A percentile compares a stretch with the other conserved stretches of the same genome.
phyloP scores from a whole-genome alignment of 2,113 vertebrate species.

The Lepus americanus region DNA sequence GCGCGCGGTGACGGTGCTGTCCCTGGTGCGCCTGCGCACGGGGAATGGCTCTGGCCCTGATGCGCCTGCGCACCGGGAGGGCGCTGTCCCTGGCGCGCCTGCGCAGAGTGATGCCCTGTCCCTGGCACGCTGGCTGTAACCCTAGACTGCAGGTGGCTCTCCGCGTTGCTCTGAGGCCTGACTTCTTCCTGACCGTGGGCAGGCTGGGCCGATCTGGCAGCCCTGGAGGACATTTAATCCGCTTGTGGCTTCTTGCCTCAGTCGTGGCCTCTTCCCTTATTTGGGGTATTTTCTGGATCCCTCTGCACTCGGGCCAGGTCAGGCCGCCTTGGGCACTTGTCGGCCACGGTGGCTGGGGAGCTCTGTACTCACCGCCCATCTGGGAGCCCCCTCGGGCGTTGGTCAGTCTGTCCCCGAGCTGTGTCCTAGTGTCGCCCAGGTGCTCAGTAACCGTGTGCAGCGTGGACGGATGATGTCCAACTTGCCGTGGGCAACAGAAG shows the following conservation, averaged over 20 bases:
- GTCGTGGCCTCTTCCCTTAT: constrained; percentile 63
- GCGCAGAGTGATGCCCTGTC: neutral
- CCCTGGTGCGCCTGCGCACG: no score
- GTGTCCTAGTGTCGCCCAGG: neutral
- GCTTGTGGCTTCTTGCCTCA: neutral
- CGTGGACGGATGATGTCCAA: neutral
- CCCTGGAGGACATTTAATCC: constrained; percentile 66
- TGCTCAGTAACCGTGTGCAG: neutral
- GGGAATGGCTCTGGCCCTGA: no score
- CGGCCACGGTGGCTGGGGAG: neutral
- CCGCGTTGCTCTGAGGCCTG: neutral
- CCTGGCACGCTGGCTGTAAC: constrained; percentile 47
- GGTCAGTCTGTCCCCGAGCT: neutral
- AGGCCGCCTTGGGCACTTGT: neutral
- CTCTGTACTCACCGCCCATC: neutral
- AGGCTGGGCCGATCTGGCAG: constrained; percentile 16
- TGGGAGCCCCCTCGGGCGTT: neutral
- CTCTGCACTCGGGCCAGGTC: constrained; percentile 29
- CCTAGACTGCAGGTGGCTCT: neutral
- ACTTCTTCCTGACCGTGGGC: neutral
- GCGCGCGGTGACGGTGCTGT: no score
- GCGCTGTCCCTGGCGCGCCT: no score
- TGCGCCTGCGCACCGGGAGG: no score
- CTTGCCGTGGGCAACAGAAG: neutral
- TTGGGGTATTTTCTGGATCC: constrained; percentile 59